Evolutionary conservation across 2,888 invertebrate genomes (phyloP).

Genomic region (Eupithecia inturbata): DNA sequence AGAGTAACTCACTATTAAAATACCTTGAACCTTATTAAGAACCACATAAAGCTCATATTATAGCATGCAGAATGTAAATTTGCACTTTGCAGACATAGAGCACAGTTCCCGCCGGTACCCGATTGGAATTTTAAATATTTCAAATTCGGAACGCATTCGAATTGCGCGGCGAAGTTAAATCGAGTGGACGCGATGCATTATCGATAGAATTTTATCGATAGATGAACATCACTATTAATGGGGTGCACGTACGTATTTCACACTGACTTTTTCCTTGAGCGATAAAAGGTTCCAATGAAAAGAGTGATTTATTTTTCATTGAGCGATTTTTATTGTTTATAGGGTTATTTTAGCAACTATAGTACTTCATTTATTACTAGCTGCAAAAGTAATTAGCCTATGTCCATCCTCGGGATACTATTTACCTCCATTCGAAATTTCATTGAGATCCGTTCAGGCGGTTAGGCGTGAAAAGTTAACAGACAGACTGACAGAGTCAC

Average conservation of each 20-base stretch:
- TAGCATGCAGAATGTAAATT: constrained; percentile 48
- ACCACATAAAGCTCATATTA: constrained; percentile 42
- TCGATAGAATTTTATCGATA: constrained; percentile 70
- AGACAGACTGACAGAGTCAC: too few species aligned
- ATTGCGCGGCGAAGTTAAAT: constrained; percentile 77
- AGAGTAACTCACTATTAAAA: constrained; percentile 11
- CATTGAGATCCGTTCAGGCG: too few species aligned
- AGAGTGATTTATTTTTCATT: constrained; percentile 5
- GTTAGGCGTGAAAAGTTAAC: too few species aligned
- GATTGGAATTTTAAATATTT: constrained; percentile 74
- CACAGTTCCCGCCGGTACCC: constrained; percentile 65
- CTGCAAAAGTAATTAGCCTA: too few species aligned
- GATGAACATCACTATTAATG: constrained; percentile 56
- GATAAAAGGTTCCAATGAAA: constrained; percentile 8
- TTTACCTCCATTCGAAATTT: too few species aligned
- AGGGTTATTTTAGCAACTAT: too few species aligned
- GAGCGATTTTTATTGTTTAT: neutral
- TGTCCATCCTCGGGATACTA: too few species aligned
- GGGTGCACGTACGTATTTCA: constrained; percentile 62
- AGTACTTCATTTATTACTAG: too few species aligned
- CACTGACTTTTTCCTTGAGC: constrained; percentile 45
- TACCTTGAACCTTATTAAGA: constrained; percentile 21
- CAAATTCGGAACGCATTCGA: constrained; percentile 65
- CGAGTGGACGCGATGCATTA: constrained; percentile 74
- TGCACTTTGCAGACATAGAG: constrained; percentile 64